These are phyloP conservation scores for Prosopocoilus inquinatus DNA, from an alignment of 2,888 invertebrate genomes.

Conservation along the genomic window DNA sequence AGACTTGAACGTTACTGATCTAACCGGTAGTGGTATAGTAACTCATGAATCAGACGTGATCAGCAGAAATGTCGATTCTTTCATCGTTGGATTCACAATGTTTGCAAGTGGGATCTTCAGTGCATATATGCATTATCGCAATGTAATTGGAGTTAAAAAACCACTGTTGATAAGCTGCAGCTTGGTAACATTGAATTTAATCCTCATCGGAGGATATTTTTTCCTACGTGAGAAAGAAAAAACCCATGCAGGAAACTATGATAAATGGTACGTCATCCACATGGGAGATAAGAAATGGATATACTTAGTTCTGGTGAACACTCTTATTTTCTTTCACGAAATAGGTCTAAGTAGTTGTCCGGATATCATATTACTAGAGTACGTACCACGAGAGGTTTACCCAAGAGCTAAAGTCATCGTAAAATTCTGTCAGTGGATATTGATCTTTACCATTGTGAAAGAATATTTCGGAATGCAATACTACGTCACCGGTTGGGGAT, in stretches of 20 bases:
- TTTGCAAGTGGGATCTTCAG: conserved; percentile 29
- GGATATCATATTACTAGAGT: conserved; percentile 32
- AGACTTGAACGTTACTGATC: background rate
- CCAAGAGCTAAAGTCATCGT: conserved; percentile 23
- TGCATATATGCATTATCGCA: conserved; percentile 23
- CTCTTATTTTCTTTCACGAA: conserved; percentile 32
- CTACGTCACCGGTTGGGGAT: conserved; percentile 6
- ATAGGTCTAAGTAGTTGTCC: conserved; percentile 31
- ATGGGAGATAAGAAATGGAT: conserved; percentile 22
- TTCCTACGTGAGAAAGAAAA: conserved; percentile 5
- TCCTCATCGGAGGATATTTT: conserved; percentile 16
- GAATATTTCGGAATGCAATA: conserved; percentile 15
- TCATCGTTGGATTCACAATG: conserved; percentile 28
- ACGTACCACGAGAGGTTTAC: conserved; percentile 37
- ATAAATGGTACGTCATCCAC: background rate
- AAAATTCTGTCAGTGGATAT: conserved; percentile 29
- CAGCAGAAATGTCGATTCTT: conserved; percentile 22
- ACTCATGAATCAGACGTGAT: conserved; percentile 11
- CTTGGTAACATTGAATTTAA: conserved; percentile 17
- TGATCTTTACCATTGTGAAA: conserved; percentile 26
- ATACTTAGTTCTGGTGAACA: conserved; percentile 19
- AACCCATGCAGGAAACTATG: no score
- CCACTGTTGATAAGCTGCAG: conserved; percentile 33
- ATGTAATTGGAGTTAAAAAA: conserved; percentile 30
- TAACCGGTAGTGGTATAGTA: conserved; percentile 3